These are phyloP conservation scores for Lasioglossum villosulum DNA, from an alignment of 2,888 invertebrate species.

Conservation along the genomic window DNA sequence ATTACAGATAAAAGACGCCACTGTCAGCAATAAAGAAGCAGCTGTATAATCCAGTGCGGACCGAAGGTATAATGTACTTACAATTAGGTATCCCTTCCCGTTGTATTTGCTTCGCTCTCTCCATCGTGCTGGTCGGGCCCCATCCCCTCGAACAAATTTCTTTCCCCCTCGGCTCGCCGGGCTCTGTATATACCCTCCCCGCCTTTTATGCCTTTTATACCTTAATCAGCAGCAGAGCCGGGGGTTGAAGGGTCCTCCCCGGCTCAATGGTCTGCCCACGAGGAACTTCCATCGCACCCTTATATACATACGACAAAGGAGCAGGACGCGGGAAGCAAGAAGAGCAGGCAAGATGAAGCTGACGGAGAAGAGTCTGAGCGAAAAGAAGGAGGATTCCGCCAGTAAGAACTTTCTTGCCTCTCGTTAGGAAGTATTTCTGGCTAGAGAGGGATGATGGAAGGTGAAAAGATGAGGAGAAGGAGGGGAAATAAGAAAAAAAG, in stretches of 20 bases:
- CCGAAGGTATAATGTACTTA: slow-evolving; percentile 74
- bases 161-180: slow-evolving; percentile 52
- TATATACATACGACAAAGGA: slow-evolving; percentile 57
- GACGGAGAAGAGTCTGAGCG: slow-evolving; percentile 15
- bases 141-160: slow-evolving; percentile 64
- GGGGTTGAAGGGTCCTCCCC: slow-evolving; percentile 68
- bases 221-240: slow-evolving; percentile 70
- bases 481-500: slow-evolving; percentile 5
- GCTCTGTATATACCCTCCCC: slow-evolving; percentile 52
- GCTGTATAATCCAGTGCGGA: slow-evolving; percentile 70
- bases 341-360: slow-evolving; percentile 17
- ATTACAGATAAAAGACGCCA: slow-evolving; percentile 70
- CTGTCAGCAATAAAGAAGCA: slow-evolving; percentile 74
- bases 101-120: slow-evolving; percentile 65
- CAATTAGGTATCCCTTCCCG: slow-evolving; percentile 71
- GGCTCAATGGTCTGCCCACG: slow-evolving; percentile 66
- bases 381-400: slow-evolving; percentile 36
- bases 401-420: slow-evolving; percentile 68
- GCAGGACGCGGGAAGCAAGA: slow-evolving; percentile 36
- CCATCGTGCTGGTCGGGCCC: neutral
- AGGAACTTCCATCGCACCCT: slow-evolving; percentile 58
- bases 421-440: slow-evolving; percentile 62
- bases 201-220: slow-evolving; percentile 74
- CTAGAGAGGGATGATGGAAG: slow-evolving; percentile 29
- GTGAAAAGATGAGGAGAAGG: slow-evolving; percentile 12